These are phyloP conservation scores for Clarias pachynema DNA, from an alignment of 2,797 vertebrate species.

Conservation along the genomic window DNA sequence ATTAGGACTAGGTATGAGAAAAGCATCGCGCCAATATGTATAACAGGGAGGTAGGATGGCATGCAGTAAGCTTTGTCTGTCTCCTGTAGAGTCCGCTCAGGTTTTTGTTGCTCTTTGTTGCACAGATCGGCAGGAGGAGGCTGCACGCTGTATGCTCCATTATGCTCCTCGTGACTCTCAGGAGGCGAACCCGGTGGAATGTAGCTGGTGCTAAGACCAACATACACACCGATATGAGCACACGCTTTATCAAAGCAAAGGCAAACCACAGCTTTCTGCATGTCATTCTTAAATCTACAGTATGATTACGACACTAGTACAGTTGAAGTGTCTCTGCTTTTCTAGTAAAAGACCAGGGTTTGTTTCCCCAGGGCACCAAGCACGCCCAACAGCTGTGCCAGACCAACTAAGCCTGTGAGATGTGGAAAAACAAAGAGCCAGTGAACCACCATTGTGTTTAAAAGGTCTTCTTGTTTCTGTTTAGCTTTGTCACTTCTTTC, in stretches of 20 bases:
- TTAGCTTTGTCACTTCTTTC: background rate
- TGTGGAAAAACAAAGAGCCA: background rate
- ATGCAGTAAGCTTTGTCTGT: constrained; percentile 13
- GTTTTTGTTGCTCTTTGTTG: background rate
- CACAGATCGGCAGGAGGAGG: constrained; percentile 9
- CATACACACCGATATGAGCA: background rate
- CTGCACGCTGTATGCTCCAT: background rate
- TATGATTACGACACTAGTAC: background rate
- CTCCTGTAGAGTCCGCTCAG: constrained; percentile 22
- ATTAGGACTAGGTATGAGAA: constrained; percentile 6
- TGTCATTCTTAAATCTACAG: background rate
- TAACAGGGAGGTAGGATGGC: constrained; percentile 9
- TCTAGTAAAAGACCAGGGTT: no score
- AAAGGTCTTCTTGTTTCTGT: background rate
- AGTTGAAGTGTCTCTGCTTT: no score
- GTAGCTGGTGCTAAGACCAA: constrained; percentile 35
- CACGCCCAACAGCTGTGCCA: no score
- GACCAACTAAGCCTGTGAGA: background rate
- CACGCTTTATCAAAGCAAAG: constrained; percentile 1
- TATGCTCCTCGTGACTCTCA: constrained; percentile 2
- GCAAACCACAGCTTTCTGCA: background rate
- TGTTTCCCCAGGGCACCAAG: no score
- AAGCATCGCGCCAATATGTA: constrained; percentile 7
- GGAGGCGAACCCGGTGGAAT: constrained; percentile 24
- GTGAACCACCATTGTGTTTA: background rate